These are phyloP conservation scores for Ditylenchus weischeri DNA, from an alignment of 2,888 invertebrate genomes.

Conservation along the genomic window DNA sequence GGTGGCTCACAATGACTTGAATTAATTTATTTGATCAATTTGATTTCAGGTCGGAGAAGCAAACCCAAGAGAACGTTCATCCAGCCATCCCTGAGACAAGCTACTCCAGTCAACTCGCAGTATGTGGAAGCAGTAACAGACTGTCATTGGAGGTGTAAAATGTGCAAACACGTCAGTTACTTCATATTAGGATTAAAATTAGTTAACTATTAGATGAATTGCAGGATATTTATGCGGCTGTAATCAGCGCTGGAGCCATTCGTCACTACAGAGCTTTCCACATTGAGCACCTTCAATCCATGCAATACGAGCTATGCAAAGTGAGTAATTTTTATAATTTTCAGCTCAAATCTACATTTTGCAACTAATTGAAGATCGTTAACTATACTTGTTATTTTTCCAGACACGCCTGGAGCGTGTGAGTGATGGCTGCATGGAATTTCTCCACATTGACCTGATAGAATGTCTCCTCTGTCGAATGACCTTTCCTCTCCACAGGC, in stretches of 20 bases:
- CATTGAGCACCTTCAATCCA: conserved; percentile 44
- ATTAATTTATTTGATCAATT: too few species aligned
- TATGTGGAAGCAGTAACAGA: conserved; percentile 49
- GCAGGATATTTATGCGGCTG: conserved; percentile 43
- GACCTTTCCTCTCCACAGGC: conserved; percentile 54
- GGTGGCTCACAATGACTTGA: neutral
- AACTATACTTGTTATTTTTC: conserved; percentile 15
- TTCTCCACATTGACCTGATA: conserved; percentile 49
- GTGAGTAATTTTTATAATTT: conserved; percentile 22
- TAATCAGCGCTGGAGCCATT: conserved; percentile 53
- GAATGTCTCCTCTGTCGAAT: conserved; percentile 56
- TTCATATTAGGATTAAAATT: too few species aligned
- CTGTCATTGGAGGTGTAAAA: conserved; percentile 55
- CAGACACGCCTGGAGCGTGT: conserved; percentile 54
- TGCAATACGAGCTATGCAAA: conserved; percentile 57
- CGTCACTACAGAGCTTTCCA: conserved; percentile 51
- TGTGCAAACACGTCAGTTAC: conserved; percentile 35
- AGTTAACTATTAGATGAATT: too few species aligned
- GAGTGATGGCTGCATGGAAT: conserved; percentile 57
- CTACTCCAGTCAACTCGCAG: conserved; percentile 45
- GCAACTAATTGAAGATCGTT: too few species aligned
- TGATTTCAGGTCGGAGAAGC: conserved; percentile 41
- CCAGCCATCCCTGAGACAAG: conserved; percentile 51
- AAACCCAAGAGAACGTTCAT: conserved; percentile 56
- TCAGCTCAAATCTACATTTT: too few species aligned